A percentile compares a stretch with the other conserved stretches of the same genome.
Conservation (phyloP, 2,797 vertebrate species). For the Falco biarmicus region DNA sequence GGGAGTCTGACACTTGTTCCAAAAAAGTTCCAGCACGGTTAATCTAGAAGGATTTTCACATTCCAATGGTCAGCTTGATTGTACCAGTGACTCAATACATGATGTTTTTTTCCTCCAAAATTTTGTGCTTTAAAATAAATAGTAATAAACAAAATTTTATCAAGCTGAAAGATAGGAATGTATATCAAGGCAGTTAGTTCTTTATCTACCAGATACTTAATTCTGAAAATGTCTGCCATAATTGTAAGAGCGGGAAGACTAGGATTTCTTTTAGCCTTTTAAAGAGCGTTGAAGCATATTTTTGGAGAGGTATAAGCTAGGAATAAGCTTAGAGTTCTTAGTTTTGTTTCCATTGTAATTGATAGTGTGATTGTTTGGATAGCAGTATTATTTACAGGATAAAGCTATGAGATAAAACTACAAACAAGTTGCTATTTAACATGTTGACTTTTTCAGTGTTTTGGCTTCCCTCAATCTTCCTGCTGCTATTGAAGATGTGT, state of each 20-base stretch:
- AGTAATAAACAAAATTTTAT: background rate
- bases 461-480: conserved; percentile 97
- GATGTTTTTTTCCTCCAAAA: rapidly evolving
- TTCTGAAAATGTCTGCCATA: background rate
- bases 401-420: background rate
- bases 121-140: background rate
- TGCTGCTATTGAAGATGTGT: conserved; percentile 95
- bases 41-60: background rate
- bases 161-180: background rate
- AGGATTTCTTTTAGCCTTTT: background rate
- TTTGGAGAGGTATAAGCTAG: background rate
- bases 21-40: background rate
- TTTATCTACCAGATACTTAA: background rate
- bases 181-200: background rate
- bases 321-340: background rate
- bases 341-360: background rate
- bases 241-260: background rate
- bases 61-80: background rate
- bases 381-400: background rate
- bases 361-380: background rate
- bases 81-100: background rate
- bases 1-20: background rate
- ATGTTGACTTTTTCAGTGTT: conserved; percentile 78
- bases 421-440: background rate
- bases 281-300: background rate